These are phyloP conservation scores for Papilio glaucus DNA, from an alignment of 1,140 invertebrate species.

Conservation along the genomic window DNA sequence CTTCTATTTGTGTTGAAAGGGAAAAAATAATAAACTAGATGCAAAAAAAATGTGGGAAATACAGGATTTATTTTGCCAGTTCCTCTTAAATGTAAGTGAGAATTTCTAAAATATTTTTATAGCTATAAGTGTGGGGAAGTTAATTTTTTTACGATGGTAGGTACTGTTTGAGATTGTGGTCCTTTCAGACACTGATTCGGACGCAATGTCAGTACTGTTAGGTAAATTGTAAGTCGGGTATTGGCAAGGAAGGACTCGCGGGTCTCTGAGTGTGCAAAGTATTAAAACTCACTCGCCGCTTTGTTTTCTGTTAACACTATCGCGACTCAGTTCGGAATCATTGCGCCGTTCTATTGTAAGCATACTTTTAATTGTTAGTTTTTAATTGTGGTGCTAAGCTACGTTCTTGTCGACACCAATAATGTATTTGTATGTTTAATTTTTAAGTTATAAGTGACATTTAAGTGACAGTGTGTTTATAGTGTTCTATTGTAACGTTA, in stretches of 20 bases:
- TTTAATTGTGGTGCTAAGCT: constrained; percentile 73
- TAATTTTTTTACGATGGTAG: constrained; percentile 73
- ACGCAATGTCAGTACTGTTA: constrained; percentile 33
- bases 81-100: constrained; percentile 82
- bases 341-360: constrained; percentile 53
- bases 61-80: constrained; percentile 83
- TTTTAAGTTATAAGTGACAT: constrained; percentile 52
- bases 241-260: constrained; percentile 12
- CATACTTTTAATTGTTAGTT: constrained; percentile 60
- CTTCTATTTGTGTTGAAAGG: constrained; percentile 53
- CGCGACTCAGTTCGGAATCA: constrained; percentile 48
- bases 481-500: constrained; percentile 2
- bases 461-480: constrained; percentile 53
- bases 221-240: not conserved
- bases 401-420: constrained; percentile 66
- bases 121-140: constrained; percentile 78
- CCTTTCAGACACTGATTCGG: constrained; percentile 22
- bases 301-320: constrained; percentile 53
- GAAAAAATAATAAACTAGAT: constrained; percentile 37
- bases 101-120: constrained; percentile 83
- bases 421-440: constrained; percentile 68
- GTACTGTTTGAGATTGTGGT: constrained; percentile 49
- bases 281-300: constrained; percentile 59
- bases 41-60: constrained; percentile 57
- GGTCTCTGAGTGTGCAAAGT: constrained; percentile 57